Evolutionary conservation across 2,797 vertebrate species (phyloP).

Genomic region (Periophthalmus magnuspinnatus): DNA sequence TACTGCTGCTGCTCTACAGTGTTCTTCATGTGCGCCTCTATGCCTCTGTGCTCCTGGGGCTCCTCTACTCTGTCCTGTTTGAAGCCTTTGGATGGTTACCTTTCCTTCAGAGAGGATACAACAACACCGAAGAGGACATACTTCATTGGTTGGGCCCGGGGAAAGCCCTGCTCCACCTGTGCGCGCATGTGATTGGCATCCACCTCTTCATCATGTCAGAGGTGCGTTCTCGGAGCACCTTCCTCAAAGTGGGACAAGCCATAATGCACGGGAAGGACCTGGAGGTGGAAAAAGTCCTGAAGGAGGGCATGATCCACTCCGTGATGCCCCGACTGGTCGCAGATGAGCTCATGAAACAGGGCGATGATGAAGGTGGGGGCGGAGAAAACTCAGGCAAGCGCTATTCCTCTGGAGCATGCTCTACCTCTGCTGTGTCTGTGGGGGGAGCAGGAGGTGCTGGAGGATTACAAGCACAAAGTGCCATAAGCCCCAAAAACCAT

Average conservation of each 20-base stretch:
- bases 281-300: conserved; percentile 97
- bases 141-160: conserved; percentile 84
- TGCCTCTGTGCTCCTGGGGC: conserved; percentile 87
- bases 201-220: conserved; percentile 97
- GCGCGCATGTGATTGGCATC: conserved; percentile 91
- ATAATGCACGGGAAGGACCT: conserved; percentile 99
- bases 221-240: conserved; percentile 94
- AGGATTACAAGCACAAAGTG: conserved; percentile 47
- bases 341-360: conserved; percentile 96
- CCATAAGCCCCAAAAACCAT: conserved; percentile 85
- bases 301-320: conserved; percentile 99
- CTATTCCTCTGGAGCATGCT: conserved; percentile 86
- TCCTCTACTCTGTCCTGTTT: conserved; percentile 90
- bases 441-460: conserved; percentile 50
- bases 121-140: neutral
- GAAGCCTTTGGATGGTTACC: conserved; percentile 89
- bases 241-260: conserved; percentile 97
- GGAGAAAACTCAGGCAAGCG: conserved; percentile 86
- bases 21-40: conserved; percentile 94
- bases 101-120: conserved; percentile 65
- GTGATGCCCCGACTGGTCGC: conserved; percentile 98
- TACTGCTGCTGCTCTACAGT: conserved; percentile 93
- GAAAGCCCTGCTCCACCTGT: conserved; percentile 89
- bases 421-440: conserved; percentile 72
- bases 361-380: conserved; percentile 88